Evolutionary conservation across 2,113 vertebrate genomes (phyloP), one percentile per base, ranked within the genome.

Genomic region (Ardeotis arabs): DNA sequence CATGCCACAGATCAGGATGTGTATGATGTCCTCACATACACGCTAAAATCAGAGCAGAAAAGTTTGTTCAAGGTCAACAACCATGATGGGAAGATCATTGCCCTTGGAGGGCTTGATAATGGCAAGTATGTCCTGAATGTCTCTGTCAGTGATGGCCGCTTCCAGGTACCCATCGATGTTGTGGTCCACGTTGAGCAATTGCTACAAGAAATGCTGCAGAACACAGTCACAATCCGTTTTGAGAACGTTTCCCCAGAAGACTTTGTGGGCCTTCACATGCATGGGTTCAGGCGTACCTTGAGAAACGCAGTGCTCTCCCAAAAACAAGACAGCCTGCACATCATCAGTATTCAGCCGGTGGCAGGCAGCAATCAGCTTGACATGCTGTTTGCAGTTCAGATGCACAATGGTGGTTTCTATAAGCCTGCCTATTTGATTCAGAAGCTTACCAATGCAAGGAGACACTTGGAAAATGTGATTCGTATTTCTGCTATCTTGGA

Each of bases 301-400:
- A 93, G 98, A 52, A 98, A 98, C 1, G 98, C 98, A 0, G 98
- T 99, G 25, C 98, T 98, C 4, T 98, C 99, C 4, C 98, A 99
- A 69, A 98, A 99, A 29, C 98, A 98, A 70, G 99, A 99, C 90
- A 98, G 94, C 35, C 97, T 99, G 39, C 99, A 98, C 91, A 98
- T 99, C 95, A 99, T 99, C 96, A 99, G 99, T 55, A 98, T 99
- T 93, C 99, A 99, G 97, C 99, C 99, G 0, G 99, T 99, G 25
- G 98, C 98, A 0, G 99, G 99, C 77, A 99, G 98, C 7, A 97
- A 95, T 45, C 99, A 99, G 90, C 98, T 99, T n/a, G 99, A 99
- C 96, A 98, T 99, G 98, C 98, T 99, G 1, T 98, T 99, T 18
- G 98, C 99, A 0, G 99, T 99, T 90, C 99, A 99, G 97, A 99